Evolutionary conservation across 2,888 invertebrate genomes (phyloP), one percentile per base, ranked within the genome.

Genomic region (Phlogophora meticulosa): DNA sequence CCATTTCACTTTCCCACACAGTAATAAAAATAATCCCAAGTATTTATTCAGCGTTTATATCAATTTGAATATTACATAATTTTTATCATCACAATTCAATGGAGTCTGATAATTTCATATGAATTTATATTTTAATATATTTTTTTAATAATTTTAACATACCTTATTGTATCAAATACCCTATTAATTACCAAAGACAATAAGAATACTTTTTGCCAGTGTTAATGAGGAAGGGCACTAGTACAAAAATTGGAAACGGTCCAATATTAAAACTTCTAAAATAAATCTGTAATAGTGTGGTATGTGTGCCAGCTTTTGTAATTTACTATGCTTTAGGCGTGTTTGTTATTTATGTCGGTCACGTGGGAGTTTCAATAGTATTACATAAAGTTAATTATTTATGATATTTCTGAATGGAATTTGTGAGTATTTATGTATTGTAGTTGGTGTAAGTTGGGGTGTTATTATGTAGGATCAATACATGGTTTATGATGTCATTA

Each of bases 251-350:
- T 95, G 95, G 95, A 94, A 81, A 72, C 34, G 72, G 78, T 92
- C 95, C 95, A 94, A 94, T 89, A 91, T 91, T 90, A 91, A 91
- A 91, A 91, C 86, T 90, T 91, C 93, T 89, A 93, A 95, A 94
- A 94, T 94, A 94, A 93, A 94, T 92, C 88, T 88, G 88, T 88
- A 83, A 86, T 90, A 88, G 87, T 86, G 81, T 85, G 84, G 85
- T 78, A 78, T 84, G 87, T 84, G 85, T 91, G 93, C 90, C 92
- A 93, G 87, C 83, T 85, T 88, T 88, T 86, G 85, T 88, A 83
- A 88, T 85, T 86, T 88, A 82, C 81, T 85, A 85, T 81, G 77
- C 80, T 82, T 82, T 81, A 61, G 77, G 76, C 65, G 62, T 82
- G 74, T 76, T 72, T 69, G 70, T 81, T 72, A 79, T 79, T 77